These are phyloP conservation scores for Emys orbicularis DNA, from an alignment of 2,797 vertebrate genomes.

Conservation along the genomic window DNA sequence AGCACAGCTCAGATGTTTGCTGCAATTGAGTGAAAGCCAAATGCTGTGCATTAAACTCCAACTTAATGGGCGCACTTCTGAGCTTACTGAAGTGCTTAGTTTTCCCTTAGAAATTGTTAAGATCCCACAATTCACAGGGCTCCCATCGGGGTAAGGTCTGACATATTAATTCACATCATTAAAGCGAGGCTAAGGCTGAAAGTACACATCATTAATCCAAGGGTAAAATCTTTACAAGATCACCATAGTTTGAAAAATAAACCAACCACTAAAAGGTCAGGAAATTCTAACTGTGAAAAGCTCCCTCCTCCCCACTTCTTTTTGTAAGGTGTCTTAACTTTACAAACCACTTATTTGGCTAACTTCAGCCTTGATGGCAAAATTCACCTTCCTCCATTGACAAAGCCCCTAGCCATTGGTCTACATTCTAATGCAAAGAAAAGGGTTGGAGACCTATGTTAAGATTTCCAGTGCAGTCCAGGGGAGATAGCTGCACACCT, in stretches of 20 bases:
- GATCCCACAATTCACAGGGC: background rate
- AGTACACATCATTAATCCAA: background rate
- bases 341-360: background rate
- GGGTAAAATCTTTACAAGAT: background rate
- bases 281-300: background rate
- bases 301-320: background rate
- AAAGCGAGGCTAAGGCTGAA: background rate
- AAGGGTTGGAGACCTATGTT: rapidly evolving
- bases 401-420: background rate
- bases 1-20: background rate
- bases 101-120: background rate
- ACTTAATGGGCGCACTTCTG: rapidly evolving
- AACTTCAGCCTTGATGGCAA: background rate
- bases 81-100: rapidly evolving
- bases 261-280: background rate
- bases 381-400: background rate
- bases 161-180: background rate
- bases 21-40: background rate
- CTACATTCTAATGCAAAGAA: background rate
- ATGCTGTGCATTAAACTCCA: rapidly evolving
- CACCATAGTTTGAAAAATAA: background rate
- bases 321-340: background rate
- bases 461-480: background rate
- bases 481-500: background rate
- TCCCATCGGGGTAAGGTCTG: background rate